These are phyloP conservation scores for Brachypteracias leptosomus DNA, from an alignment of 2,113 vertebrate genomes.

Conservation along the genomic window DNA sequence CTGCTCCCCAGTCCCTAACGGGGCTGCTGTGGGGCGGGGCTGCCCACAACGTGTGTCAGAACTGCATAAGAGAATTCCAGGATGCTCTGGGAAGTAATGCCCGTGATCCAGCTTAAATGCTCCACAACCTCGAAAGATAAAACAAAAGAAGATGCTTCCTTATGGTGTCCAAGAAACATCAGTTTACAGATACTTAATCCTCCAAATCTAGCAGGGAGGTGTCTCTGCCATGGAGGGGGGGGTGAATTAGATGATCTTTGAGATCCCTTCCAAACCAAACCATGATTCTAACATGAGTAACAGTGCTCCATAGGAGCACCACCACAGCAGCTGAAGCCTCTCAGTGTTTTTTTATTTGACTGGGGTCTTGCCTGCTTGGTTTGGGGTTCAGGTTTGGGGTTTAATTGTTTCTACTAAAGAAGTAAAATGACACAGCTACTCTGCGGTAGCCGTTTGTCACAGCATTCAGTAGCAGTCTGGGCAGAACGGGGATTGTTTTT, in stretches of 20 bases:
- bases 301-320: too few species aligned
- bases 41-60: slow-evolving; percentile 73
- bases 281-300: neutral
- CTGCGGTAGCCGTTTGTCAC: neutral
- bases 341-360: neutral
- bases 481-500: neutral
- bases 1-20: neutral
- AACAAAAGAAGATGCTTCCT: neutral
- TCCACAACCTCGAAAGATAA: slow-evolving; percentile 75
- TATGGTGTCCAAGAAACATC: rapidly evolving
- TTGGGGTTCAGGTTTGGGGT: neutral
- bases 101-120: slow-evolving; percentile 87
- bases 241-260: too few species aligned
- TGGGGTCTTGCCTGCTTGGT: neutral
- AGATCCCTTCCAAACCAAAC: neutral
- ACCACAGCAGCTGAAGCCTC: neutral
- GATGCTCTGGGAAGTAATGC: slow-evolving; percentile 84
- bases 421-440: neutral
- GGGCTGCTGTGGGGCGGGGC: neutral
- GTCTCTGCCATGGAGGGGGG: too few species aligned
- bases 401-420: neutral
- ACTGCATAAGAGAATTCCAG: slow-evolving; percentile 79
- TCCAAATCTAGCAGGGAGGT: neutral
- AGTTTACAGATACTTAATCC: neutral
- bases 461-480: neutral